Percentiles rank a stretch among this genome's conserved stretches.
These are phyloP conservation scores for Dermochelys coriacea DNA, from an alignment of 2,797 vertebrate genomes.

Conservation along the genomic window DNA sequence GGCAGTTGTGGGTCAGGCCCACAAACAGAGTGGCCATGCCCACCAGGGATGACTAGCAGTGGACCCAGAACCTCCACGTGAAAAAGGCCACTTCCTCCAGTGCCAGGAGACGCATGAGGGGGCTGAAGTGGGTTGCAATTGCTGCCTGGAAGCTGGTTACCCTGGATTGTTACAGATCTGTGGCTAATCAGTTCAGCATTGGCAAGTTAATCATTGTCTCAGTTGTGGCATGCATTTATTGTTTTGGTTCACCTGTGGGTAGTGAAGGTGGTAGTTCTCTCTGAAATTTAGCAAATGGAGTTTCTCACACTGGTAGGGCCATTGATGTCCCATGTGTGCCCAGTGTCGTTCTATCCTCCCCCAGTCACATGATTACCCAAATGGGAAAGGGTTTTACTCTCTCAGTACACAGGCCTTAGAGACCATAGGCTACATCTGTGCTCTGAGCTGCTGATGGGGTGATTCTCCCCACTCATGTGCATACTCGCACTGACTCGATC, in stretches of 20 bases:
- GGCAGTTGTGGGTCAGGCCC: too few species aligned
- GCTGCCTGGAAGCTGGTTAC: fast-evolving
- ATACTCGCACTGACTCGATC: too few species aligned
- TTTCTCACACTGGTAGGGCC: neutral
- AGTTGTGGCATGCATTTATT: neutral
- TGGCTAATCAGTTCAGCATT: neutral
- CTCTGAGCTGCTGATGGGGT: too few species aligned
- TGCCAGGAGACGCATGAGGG: fast-evolving
- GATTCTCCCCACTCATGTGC: too few species aligned
- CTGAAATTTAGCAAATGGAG: fast-evolving
- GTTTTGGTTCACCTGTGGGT: neutral
- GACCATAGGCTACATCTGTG: too few species aligned
- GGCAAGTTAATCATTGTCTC: neutral
- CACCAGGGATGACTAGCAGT: neutral
- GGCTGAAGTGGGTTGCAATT: neutral
- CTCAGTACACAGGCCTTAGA: too few species aligned
- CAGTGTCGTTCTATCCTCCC: neutral
- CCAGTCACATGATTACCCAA: neutral
- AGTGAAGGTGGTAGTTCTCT: neutral
- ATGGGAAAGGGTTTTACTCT: neutral
- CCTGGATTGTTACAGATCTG: neutral
- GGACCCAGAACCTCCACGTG: neutral
- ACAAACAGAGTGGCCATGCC: too few species aligned
- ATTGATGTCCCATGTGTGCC: fast-evolving
- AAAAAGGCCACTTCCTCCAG: neutral